Percentiles rank a stretch among this genome's conserved stretches.
Evolutionary conservation across 2,113 vertebrate genomes (phyloP).

Genomic region (Semicossyphus pulcher): DNA sequence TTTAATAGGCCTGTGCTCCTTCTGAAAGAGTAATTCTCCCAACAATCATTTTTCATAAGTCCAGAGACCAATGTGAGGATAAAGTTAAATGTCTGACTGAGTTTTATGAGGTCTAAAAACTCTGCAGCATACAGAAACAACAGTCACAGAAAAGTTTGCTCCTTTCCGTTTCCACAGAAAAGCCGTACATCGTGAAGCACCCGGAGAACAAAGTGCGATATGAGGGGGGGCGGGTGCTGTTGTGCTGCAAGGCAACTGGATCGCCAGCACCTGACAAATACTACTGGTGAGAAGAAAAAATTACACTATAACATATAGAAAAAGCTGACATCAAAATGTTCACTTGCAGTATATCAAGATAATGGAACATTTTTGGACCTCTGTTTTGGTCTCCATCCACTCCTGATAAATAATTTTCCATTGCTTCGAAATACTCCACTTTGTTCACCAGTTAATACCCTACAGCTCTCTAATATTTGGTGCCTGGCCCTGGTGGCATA

Average conservation of each 20-base stretch:
- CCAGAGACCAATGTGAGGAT: constrained; percentile 30
- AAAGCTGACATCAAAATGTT: neutral
- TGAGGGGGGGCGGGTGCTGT: constrained; percentile 87
- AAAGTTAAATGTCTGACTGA: constrained; percentile 35
- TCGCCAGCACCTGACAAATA: constrained; percentile 90
- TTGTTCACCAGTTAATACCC: neutral
- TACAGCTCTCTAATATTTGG: neutral
- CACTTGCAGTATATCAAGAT: neutral
- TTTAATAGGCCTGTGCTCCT: constrained; percentile 40
- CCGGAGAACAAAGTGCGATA: constrained; percentile 88
- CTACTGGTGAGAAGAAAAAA: constrained; percentile 87
- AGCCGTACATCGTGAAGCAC: constrained; percentile 91
- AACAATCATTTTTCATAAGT: constrained; percentile 54
- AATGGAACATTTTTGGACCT: neutral
- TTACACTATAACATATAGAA: neutral
- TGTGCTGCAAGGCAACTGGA: constrained; percentile 93
- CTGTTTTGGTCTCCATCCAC: neutral
- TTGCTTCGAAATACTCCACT: neutral
- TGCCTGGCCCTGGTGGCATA: neutral
- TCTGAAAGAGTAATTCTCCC: constrained; percentile 45
- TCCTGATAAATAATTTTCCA: neutral
- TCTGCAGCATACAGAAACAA: constrained; percentile 34
- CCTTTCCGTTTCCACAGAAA: constrained; percentile 82
- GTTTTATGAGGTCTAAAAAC: constrained; percentile 48
- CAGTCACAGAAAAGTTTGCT: constrained; percentile 22